Evolutionary conservation across 2,888 invertebrate species (phyloP).

Genomic region (Lycophotia porphyrea): DNA sequence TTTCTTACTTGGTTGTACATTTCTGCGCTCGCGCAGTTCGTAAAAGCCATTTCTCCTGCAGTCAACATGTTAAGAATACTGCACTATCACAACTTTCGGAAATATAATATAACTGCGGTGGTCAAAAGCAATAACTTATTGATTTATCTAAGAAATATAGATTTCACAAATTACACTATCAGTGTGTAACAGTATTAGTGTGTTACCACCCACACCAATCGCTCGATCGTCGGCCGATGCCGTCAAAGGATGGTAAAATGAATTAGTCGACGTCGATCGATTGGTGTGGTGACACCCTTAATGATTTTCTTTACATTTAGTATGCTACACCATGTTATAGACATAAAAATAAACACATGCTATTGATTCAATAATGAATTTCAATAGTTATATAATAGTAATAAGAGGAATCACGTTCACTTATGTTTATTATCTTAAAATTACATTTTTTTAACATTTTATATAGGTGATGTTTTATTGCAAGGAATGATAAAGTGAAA

Average conservation of each 20-base stretch:
- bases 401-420: constrained; percentile 51
- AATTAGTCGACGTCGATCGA: no score
- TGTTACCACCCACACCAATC: no score
- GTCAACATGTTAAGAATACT: constrained; percentile 10
- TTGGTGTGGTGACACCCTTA: no score
- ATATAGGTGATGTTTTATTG: neutral
- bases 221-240: no score
- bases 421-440: constrained; percentile 37
- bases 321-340: neutral
- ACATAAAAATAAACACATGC: constrained; percentile 31
- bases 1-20: neutral
- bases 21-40: neutral
- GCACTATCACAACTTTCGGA: constrained; percentile 12
- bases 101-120: neutral
- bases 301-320: constrained; percentile 4
- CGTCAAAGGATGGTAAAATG: no score
- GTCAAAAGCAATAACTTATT: constrained; percentile 14
- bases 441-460: constrained; percentile 23
- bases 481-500: constrained; percentile 43
- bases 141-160: constrained; percentile 17
- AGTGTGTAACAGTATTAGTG: constrained; percentile 4
- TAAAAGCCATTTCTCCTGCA: neutral
- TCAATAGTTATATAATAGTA: constrained; percentile 7
- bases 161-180: constrained; percentile 16
- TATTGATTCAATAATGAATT: constrained; percentile 14